These are phyloP conservation scores for Psittacara wagleri DNA, from an alignment of 2,113 vertebrate species.

Conservation along the genomic window DNA sequence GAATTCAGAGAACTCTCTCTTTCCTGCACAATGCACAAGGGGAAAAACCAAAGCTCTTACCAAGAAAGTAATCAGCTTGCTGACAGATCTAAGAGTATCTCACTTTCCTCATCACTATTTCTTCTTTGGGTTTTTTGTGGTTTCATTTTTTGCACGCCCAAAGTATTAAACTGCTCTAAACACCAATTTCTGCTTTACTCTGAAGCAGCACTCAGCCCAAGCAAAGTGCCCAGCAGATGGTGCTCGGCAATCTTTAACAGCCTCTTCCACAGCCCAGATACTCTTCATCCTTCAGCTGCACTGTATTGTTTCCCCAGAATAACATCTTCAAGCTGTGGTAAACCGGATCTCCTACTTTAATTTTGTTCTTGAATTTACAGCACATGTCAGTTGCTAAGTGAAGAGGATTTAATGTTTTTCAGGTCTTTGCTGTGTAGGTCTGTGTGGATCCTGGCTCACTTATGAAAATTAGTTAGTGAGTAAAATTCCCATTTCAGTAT, in stretches of 20 bases:
- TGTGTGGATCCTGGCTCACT: neutral
- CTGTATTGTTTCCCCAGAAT: accelerated
- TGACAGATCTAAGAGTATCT: neutral
- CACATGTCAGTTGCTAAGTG: neutral
- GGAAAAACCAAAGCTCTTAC: neutral
- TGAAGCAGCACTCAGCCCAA: neutral
- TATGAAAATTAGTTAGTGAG: neutral
- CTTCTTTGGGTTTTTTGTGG: neutral
- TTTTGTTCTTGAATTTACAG: neutral
- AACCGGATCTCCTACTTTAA: neutral
- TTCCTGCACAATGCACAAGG: neutral
- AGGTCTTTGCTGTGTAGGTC: neutral
- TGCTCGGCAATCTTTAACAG: neutral
- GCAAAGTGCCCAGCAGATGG: constrained; percentile 35
- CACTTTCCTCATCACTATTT: neutral
- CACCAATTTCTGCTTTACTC: neutral
- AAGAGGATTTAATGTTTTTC: neutral
- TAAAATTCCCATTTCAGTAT: neutral
- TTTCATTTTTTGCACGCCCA: neutral
- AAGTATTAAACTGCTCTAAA: neutral
- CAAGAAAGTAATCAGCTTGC: neutral
- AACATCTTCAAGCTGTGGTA: neutral
- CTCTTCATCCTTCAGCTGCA: neutral
- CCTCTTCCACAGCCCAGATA: neutral
- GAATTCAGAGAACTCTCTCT: neutral